Percentiles rank a stretch among this genome's conserved stretches.
Conservation (phyloP, 2,113 vertebrate genomes). For the Aspiorhynchus laticeps region DNA sequence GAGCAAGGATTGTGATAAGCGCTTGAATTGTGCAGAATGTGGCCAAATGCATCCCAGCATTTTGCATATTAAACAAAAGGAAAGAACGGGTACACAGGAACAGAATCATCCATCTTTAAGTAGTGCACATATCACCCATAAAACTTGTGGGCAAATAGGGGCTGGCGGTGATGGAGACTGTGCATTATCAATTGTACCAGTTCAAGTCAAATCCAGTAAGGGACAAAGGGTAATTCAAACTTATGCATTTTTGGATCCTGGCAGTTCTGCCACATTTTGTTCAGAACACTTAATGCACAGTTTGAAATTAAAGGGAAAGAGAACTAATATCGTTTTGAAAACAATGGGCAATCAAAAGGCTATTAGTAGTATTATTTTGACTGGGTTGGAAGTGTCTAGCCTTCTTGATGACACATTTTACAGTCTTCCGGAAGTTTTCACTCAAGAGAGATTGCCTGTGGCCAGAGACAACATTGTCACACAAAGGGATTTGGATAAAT, state of each 20-base stretch:
- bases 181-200: constrained; percentile 28
- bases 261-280: not conserved
- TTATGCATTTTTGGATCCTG: constrained; percentile 35
- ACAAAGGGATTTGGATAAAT: not conserved
- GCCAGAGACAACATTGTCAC: not conserved
- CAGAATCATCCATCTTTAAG: not conserved
- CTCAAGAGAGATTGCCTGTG: not conserved
- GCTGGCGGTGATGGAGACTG: not conserved
- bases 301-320: constrained; percentile 2
- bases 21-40: not conserved
- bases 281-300: constrained; percentile 15
- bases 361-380: not conserved
- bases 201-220: constrained; percentile 33
- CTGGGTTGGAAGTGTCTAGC: not conserved
- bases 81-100: not conserved
- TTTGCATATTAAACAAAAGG: not conserved
- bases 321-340: not conserved
- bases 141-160: constrained; percentile 40
- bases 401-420: not conserved
- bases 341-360: not conserved
- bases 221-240: constrained; percentile 3
- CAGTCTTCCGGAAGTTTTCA: not conserved
- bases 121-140: not conserved
- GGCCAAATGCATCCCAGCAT: not conserved
- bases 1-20: not conserved